Evolutionary conservation across 2,797 vertebrate genomes (phyloP), one percentile per base, ranked within the genome.

Genomic region (Hoplostethus mediterraneus): DNA sequence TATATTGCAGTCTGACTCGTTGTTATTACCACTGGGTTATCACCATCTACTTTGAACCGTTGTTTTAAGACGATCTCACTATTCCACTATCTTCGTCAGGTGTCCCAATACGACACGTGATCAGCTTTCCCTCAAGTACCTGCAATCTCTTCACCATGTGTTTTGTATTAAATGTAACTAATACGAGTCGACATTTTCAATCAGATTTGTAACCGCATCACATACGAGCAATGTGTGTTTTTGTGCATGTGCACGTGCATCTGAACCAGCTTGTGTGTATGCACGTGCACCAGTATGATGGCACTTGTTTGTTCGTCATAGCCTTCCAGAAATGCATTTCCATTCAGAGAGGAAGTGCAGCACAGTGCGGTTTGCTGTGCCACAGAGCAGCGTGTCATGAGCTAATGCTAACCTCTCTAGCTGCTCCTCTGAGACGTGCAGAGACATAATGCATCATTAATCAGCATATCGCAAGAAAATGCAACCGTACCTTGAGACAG

Each of bases 391-490:
- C 40, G 14, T 81, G 77, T 79, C 81, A 74, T 11, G 59, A 63
- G 79, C 83, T 87, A 89, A 89, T 87, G 85, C 87, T 1, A 11
- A 3, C 73, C 81, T 73, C 82, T 62, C 68, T 36, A 17, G 76
- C 81, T 56, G 79, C 42, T 74, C 78, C 83, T 82, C 79, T 71
- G 67, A 85, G 82, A 90, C 81, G 85, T 84, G 82, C 87, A 78
- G 87, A 48, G 82, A 82, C 87, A 84, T 30, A 56, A 87, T 89
- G 89, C 89, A 90, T 92, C 91, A 87, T 93, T 92, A 89, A 93
- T 92, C 85, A 84, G 86, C 87, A 77, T 88, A 81, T 85, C n/a
- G 91, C 89, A 93, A 92, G 89, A 85, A 86, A 89, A 86, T 4
- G 92, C 87, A 93, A 93, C 88, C 80, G 33, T 61, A 87, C 81